These are phyloP conservation scores for Polymixis lichenea DNA, from an alignment of 2,888 invertebrate genomes.

Conservation along the genomic window DNA sequence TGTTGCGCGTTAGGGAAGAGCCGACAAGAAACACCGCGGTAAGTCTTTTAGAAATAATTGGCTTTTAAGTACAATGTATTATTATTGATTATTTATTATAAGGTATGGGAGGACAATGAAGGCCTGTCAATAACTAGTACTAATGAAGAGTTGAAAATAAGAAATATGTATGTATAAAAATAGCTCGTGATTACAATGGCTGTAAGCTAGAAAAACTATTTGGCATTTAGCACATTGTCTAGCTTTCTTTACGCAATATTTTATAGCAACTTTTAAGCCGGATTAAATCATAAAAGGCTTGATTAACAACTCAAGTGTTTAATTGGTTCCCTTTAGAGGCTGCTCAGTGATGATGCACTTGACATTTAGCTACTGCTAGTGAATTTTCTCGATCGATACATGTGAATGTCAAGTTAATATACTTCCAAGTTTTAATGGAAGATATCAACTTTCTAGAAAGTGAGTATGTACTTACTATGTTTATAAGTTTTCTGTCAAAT, in stretches of 20 bases:
- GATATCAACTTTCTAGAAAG: slow-evolving; percentile 11
- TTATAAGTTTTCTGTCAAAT: neutral
- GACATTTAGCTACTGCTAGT: slow-evolving; percentile 54
- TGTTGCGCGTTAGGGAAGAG: neutral
- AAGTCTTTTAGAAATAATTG: neutral
- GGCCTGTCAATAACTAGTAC: neutral
- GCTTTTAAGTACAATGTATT: neutral
- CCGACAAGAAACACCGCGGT: neutral
- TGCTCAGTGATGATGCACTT: neutral
- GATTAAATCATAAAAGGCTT: neutral
- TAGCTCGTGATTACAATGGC: neutral
- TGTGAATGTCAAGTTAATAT: neutral
- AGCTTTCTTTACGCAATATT: neutral
- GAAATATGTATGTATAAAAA: neutral
- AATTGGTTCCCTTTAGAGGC: slow-evolving; percentile 22
- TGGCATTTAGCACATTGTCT: neutral
- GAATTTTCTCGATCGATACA: slow-evolving; percentile 38
- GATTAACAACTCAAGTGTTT: too few relatives aligned
- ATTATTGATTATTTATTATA: too few relatives aligned
- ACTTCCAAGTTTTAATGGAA: slow-evolving; percentile 29
- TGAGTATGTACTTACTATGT: neutral
- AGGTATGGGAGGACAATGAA: neutral
- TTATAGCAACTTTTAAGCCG: neutral
- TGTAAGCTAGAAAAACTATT: neutral
- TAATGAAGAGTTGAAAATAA: neutral